phyloP scores from a whole-genome alignment of 2,888 invertebrate species.

The Hipparchia sbordonii region DNA sequence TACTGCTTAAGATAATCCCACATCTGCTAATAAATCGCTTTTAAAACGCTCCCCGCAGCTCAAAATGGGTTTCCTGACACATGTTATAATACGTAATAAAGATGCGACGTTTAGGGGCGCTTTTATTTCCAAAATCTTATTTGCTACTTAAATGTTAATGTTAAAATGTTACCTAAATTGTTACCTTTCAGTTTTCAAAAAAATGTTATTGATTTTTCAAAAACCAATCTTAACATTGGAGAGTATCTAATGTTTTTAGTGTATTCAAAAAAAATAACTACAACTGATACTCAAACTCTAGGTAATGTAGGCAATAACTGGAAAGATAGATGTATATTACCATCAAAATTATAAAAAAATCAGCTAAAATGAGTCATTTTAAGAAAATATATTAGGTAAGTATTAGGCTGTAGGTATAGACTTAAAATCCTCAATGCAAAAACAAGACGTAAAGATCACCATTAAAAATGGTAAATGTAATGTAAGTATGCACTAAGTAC shows the following conservation, averaged over 20 bases:
- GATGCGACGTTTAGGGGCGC: slow-evolving; percentile 30
- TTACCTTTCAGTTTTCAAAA: not conserved
- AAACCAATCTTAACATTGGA: not conserved
- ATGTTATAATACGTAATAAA: slow-evolving; percentile 60
- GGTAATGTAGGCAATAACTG: too few relatives aligned
- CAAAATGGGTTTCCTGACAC: slow-evolving; percentile 68
- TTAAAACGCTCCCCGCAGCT: slow-evolving; percentile 53
- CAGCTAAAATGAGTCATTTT: too few relatives aligned
- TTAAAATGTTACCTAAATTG: not conserved
- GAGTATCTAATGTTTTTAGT: too few relatives aligned
- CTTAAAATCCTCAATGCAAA: not conserved
- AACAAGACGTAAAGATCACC: not conserved
- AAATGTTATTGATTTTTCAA: not conserved
- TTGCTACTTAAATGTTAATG: not conserved
- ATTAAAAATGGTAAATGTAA: not conserved
- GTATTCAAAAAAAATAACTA: too few relatives aligned
- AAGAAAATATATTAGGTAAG: too few relatives aligned
- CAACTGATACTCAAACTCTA: too few relatives aligned
- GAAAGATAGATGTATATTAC: too few relatives aligned
- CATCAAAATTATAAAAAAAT: too few relatives aligned
- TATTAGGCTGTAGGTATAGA: too few relatives aligned
- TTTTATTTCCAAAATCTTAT: slow-evolving; percentile 12
- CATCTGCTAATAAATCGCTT: slow-evolving; percentile 67
- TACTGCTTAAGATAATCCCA: slow-evolving; percentile 73
- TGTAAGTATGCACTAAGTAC: too few relatives aligned